Base-by-base conservation (phyloP, 1,140 invertebrate genomes). In the Stegodyphus mimosarum region DNA sequence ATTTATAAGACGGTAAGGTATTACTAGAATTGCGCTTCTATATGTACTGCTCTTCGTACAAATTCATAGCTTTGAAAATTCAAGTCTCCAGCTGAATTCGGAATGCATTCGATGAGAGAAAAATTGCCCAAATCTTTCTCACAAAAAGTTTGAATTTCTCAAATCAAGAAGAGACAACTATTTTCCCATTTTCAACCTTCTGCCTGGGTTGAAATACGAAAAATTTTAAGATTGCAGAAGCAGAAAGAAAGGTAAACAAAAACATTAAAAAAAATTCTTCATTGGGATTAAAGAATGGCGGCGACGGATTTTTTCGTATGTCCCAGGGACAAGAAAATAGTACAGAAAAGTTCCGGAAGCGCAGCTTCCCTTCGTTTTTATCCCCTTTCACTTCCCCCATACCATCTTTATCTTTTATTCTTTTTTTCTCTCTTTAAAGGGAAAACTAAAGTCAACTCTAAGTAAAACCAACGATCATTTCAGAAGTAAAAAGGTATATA, bases 271-370 rank as follows among this genome's bases (percentile, higher is more conserved):
- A 70, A 79, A 79, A 79, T 69, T 15, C 64, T 50, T 79, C 67
- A 79, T 71, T 79, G 77, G 77, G 66, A 79, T 79, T 79, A 79
- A 79, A 79, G 64, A 79, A 79, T 79, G 77, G 77, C 48, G 75
- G 18, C 49, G 77, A 55, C 77, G 67, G 48, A 79, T 79, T 79
- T 79, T 79, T 79, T 69, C 15, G 77, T 33, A 52, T 69, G 18
- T 79, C 15, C 66, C 15, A 55, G 52, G 66, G 77, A 79, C 53
- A 70, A 70, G 67, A 55, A 51, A 79, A 79, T 53, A 70, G 10
- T 49, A 15, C 33, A 51, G 55, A 70, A 60, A 60, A 60, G 53
- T 17, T 79, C 77, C 64, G 77, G 77, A 66, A 50, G 67, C 67
- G n/a, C 33, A 33, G n/a, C 64, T 5, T 64, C 50, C 67, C 18